Conservation (phyloP, 1,140 invertebrate genomes). For the Pomacea maculata region DNA sequence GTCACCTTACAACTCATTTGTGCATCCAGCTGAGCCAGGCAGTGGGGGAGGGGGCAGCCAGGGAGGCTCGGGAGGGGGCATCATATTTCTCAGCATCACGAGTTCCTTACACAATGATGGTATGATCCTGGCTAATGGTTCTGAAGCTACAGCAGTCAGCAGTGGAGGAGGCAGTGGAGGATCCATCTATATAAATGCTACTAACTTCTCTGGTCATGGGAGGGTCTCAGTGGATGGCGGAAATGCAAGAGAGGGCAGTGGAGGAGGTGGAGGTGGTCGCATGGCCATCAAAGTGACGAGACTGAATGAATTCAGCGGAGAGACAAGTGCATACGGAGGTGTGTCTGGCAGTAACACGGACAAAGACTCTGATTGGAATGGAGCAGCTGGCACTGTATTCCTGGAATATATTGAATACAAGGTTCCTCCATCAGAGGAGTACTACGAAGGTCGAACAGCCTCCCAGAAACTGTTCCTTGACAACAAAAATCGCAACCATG, state of each 20-base stretch:
- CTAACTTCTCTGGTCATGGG: constrained; percentile 54
- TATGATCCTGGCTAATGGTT: constrained; percentile 37
- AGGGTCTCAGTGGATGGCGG: constrained; percentile 38
- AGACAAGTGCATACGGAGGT: constrained; percentile 43
- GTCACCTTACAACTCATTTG: constrained; percentile 46
- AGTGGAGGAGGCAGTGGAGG: constrained; percentile 54
- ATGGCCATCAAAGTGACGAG: constrained; percentile 45
- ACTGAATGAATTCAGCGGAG: constrained; percentile 45
- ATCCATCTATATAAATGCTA: constrained; percentile 42
- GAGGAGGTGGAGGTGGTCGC: constrained; percentile 50
- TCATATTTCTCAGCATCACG: constrained; percentile 44
- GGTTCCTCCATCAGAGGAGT: constrained; percentile 34
- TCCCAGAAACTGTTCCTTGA: constrained; percentile 44
- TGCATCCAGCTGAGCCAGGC: constrained; percentile 42
- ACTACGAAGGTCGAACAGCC: constrained; percentile 30
- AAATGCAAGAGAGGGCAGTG: constrained; percentile 18
- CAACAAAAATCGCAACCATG: constrained; percentile 53
- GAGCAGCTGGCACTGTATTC: constrained; percentile 48
- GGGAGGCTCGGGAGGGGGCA: constrained; percentile 44
- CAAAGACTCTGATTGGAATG: constrained; percentile 31
- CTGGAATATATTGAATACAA: constrained; percentile 38
- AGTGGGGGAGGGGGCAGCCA: constrained; percentile 43
- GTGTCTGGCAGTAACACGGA: constrained; percentile 30
- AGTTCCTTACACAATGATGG: constrained; percentile 47
- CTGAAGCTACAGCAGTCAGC: constrained; percentile 27